phyloP scores from a whole-genome alignment of 2,113 vertebrate genomes.

The Suricata suricatta region DNA sequence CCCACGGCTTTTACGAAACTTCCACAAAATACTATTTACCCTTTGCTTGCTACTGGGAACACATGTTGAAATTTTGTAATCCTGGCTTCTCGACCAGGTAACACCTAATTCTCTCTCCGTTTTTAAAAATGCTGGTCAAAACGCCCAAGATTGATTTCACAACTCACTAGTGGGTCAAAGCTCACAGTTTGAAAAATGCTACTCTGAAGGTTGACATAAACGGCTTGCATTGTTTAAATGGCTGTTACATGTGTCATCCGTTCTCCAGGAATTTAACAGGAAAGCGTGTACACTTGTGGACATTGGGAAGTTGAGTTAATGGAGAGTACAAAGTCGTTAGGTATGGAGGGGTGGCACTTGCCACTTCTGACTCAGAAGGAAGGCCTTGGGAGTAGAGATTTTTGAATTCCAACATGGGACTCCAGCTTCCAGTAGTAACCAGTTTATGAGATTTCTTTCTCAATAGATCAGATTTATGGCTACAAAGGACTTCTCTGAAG shows the following conservation, averaged over 20 bases:
- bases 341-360: not conserved
- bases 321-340: not conserved
- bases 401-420: not conserved
- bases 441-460: not conserved
- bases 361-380: not conserved
- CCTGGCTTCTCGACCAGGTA: not conserved
- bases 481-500: not conserved
- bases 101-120: not conserved
- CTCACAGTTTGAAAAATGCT: not conserved
- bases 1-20: not conserved
- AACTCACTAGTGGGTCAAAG: not conserved
- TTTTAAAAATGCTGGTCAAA: not conserved
- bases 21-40: not conserved
- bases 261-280: slow-evolving; percentile 13
- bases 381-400: not conserved
- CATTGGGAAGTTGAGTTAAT: not conserved
- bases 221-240: not conserved
- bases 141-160: not conserved
- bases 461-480: not conserved
- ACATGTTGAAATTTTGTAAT: not conserved
- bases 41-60: not conserved
- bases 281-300: not conserved
- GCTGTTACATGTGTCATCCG: not conserved
- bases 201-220: not conserved
- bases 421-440: not conserved